Percentiles rank a stretch among this genome's conserved stretches.
phyloP scores from a whole-genome alignment of 1,140 invertebrate species.

The Drosophila tropicalis region DNA sequence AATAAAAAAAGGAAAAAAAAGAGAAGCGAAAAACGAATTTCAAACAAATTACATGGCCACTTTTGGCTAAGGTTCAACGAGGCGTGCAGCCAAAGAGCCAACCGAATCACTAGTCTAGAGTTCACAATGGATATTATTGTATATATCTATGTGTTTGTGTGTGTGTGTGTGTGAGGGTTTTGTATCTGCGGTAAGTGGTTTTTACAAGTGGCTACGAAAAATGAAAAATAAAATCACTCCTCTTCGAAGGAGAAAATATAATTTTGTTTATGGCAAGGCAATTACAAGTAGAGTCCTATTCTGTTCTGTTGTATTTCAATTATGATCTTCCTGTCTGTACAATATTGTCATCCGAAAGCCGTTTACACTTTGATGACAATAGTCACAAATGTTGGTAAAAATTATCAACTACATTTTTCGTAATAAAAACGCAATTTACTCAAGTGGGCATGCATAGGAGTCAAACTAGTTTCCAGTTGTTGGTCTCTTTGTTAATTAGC shows the following conservation, averaged over 20 bases:
- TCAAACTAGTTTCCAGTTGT: background rate
- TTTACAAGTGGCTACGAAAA: slow-evolving; percentile 27
- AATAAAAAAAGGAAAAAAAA: slow-evolving; percentile 33
- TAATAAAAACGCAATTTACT: slow-evolving; percentile 7
- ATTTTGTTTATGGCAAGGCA: slow-evolving; percentile 67
- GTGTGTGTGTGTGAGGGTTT: slow-evolving; percentile 1
- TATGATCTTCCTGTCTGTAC: slow-evolving; percentile 43
- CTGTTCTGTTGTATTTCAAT: slow-evolving; percentile 36
- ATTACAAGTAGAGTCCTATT: slow-evolving; percentile 51
- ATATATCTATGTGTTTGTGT: slow-evolving; percentile 5
- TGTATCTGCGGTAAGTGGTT: slow-evolving; percentile 39
- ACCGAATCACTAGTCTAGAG: slow-evolving; percentile 37
- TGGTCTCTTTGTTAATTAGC: background rate
- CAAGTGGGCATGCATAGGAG: background rate
- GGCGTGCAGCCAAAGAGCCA: slow-evolving; percentile 58
- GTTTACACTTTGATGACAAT: slow-evolving; percentile 4
- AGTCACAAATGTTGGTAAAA: background rate
- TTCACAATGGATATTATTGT: slow-evolving; percentile 14
- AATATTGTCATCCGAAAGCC: slow-evolving; percentile 2
- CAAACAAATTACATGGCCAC: slow-evolving; percentile 73
- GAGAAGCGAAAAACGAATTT: slow-evolving; percentile 56
- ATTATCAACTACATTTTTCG: background rate
- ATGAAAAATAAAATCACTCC: slow-evolving; percentile 1
- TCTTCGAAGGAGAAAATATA: slow-evolving; percentile 34
- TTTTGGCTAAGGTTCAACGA: slow-evolving; percentile 72